Percentiles rank a stretch among this genome's conserved stretches.
Evolutionary conservation across 1,140 invertebrate species (phyloP).

Genomic region (Drosophila ironensis): DNA sequence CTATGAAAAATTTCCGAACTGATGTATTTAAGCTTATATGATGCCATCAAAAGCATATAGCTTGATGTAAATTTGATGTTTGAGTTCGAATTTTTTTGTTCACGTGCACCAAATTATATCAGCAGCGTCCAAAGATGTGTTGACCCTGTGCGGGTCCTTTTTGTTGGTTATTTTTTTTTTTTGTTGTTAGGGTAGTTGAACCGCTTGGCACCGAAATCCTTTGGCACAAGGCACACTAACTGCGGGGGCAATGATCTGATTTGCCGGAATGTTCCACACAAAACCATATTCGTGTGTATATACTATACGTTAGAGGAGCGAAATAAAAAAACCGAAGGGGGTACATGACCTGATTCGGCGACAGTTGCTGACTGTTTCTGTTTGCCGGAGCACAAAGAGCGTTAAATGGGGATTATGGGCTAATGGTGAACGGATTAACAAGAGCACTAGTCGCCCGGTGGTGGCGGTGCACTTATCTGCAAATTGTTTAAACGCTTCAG

Average conservation of each 20-base stretch:
- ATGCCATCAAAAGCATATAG: too few relatives aligned
- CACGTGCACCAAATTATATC: background rate
- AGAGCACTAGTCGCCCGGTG: background rate
- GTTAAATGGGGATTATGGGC: background rate
- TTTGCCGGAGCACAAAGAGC: background rate
- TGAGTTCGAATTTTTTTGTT: too few relatives aligned
- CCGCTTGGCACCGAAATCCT: background rate
- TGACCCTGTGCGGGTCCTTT: constrained; percentile 1
- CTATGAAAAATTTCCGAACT: too few relatives aligned
- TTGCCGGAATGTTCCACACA: background rate
- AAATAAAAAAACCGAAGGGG: background rate
- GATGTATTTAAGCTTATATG: too few relatives aligned
- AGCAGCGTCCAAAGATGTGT: background rate
- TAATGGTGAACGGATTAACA: background rate
- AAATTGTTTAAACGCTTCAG: background rate
- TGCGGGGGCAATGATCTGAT: constrained; percentile 5
- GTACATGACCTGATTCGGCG: background rate
- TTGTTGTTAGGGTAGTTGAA: constrained; percentile 8
- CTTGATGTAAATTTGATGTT: background rate
- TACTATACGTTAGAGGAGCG: too few relatives aligned
- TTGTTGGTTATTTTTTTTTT: too few relatives aligned
- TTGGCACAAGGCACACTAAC: background rate
- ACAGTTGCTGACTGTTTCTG: background rate
- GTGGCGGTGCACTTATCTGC: background rate
- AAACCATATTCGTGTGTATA: background rate